Percentiles rank a stretch among this genome's conserved stretches.
Conservation (phyloP, 2,888 invertebrate species). For the Falcaria lacertinaria region DNA sequence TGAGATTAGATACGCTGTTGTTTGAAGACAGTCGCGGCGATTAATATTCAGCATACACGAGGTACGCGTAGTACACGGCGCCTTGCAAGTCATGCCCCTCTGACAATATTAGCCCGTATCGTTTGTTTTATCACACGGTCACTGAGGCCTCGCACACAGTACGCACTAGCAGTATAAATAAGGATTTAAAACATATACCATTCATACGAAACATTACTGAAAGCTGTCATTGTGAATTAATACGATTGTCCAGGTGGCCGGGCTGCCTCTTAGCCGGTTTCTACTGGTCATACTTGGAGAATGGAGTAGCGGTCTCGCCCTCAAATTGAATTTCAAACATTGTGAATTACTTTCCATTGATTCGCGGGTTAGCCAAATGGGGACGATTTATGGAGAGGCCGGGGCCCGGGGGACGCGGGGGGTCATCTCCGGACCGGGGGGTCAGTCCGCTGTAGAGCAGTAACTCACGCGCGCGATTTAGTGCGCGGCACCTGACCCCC, state of each 20-base stretch:
- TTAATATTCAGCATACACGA: background rate
- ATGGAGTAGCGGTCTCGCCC: constrained; percentile 27
- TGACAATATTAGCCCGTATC: too few species aligned
- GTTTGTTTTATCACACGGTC: too few species aligned
- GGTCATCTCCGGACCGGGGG: constrained; percentile 25
- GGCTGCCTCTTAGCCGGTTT: too few species aligned
- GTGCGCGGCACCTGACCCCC: constrained; percentile 27
- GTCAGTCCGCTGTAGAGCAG: constrained; percentile 14
- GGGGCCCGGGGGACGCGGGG: constrained; percentile 27
- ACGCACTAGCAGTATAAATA: too few species aligned
- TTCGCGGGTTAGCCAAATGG: constrained; percentile 73
- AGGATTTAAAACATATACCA: too few species aligned
- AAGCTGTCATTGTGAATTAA: too few species aligned
- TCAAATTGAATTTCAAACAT: constrained; percentile 73
- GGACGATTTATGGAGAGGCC: constrained; percentile 68
- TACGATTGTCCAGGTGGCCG: too few species aligned
- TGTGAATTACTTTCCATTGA: constrained; percentile 74
- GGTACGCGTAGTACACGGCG: too few species aligned
- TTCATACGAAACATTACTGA: too few species aligned
- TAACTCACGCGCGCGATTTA: constrained; percentile 53
- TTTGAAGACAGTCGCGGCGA: constrained; percentile 6
- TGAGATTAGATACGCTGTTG: background rate
- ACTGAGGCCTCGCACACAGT: too few species aligned
- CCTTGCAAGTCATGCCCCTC: too few species aligned
- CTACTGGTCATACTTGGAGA: background rate